Evolutionary conservation across 2,113 vertebrate genomes (phyloP), one percentile per base, ranked within the genome.

Genomic region (Xiphophorus hellerii): DNA sequence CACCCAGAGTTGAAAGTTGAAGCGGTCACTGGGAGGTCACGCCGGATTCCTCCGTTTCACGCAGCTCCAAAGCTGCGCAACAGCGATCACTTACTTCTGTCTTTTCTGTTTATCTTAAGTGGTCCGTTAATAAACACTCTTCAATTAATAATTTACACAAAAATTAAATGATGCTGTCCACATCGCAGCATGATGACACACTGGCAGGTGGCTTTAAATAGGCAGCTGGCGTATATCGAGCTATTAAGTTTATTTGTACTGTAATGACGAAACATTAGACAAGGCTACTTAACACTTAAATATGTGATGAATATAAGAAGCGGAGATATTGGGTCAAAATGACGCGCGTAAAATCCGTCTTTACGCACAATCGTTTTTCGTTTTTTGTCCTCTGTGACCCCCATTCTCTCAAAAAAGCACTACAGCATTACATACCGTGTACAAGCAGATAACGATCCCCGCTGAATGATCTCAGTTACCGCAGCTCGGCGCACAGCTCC

Each of bases 1-100:
- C 91, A 87, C 44, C 74, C 71, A 78, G 85, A 86, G 85, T 90
- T 85, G 76, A 92, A 80, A 90, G 89, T 83, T 87, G 86, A 90
- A 74, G 61, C 81, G 91, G 89, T 92, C 88, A 92, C 33, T 3
- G 71, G 20, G 66, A 80, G 92, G 89, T 85, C 83, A 51, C 28
- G 73, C 15, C 14, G n/a, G 35, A n/a, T 72, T 14, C 35, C 35
- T 69, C 70, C 62, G 22, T 87, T 73, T 62, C 61, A 63, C 61
- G 27, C 33, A 44, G 31, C 28, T 71, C 31, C 48, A 60, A 35
- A 14, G 61, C 51, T 54, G 67, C 73, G n/a, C 35, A 27, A 37
- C 30, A 62, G 5, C 48, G 58, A 4, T 37, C 27, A 15, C 42
- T 64, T 44, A 8, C 28, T 31, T 37, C 7, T 25, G 6, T 76